phyloP scores from a whole-genome alignment of 1,140 invertebrate genomes.

The Ostrea denselamellosa region DNA sequence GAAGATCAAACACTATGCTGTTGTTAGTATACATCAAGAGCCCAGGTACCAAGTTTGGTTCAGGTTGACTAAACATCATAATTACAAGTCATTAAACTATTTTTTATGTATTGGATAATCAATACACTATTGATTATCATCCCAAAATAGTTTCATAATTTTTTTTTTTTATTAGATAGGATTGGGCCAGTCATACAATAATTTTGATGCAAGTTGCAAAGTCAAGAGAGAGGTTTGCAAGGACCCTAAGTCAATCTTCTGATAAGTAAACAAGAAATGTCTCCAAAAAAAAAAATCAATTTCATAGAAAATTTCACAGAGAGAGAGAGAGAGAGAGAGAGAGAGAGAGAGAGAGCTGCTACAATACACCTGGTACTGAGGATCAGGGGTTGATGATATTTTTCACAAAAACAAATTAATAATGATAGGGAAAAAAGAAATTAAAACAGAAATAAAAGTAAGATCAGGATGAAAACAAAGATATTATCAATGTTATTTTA shows the following conservation, averaged over 20 bases:
- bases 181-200: too few relatives aligned
- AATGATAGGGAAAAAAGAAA: too few relatives aligned
- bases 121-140: not conserved
- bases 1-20: not conserved
- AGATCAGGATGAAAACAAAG: too few relatives aligned
- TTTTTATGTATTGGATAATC: not conserved
- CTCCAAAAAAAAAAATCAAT: not conserved
- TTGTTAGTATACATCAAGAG: not conserved
- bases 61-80: conserved; percentile 15
- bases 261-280: not conserved
- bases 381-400: too few relatives aligned
- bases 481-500: too few relatives aligned
- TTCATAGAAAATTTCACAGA: conserved; percentile 32
- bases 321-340: not conserved
- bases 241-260: not conserved
- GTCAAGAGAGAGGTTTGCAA: not conserved
- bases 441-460: too few relatives aligned
- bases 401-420: too few relatives aligned
- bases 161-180: too few relatives aligned
- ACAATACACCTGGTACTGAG: too few relatives aligned
- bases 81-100: conserved; percentile 9
- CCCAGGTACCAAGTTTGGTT: not conserved
- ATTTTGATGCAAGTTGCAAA: too few relatives aligned
- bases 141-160: not conserved
- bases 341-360: not conserved